phyloP scores from a whole-genome alignment of 2,888 invertebrate genomes.

The Habroteleia sp. region DNA sequence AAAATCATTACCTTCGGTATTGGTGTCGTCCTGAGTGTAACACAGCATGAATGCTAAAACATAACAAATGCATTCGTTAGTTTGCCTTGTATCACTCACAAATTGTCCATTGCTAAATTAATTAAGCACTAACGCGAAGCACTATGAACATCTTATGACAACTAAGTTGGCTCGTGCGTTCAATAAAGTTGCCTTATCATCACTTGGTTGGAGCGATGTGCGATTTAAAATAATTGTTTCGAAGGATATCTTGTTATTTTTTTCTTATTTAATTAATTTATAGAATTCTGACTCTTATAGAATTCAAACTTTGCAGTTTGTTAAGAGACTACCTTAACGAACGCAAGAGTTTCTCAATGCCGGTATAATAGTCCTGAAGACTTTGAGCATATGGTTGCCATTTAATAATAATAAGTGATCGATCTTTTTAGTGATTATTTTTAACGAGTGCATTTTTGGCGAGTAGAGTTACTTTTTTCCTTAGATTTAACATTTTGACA shows the following conservation, averaged over 20 bases:
- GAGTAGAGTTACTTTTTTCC: constrained; percentile 19
- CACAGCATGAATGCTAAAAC: constrained; percentile 96
- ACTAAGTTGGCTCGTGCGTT: constrained; percentile 35
- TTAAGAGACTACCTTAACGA: constrained; percentile 5
- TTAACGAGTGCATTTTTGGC: constrained; percentile 10
- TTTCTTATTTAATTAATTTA: constrained; percentile 12
- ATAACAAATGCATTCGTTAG: constrained; percentile 80
- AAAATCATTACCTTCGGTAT: constrained; percentile 89
- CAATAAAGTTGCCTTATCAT: constrained; percentile 38
- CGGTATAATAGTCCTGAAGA: constrained; percentile 18
- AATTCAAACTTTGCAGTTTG: no score
- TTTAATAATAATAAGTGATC: constrained; percentile 26
- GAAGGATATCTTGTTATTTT: no score
- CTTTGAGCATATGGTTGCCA: constrained; percentile 28
- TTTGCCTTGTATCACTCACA: constrained; percentile 28
- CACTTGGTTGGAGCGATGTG: no score
- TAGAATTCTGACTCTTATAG: no score
- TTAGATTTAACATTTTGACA: constrained; percentile 6
- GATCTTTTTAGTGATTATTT: constrained; percentile 35
- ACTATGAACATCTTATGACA: constrained; percentile 35
- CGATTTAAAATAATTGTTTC: no score
- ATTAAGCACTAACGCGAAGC: constrained; percentile 71
- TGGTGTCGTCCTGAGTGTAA: constrained; percentile 95
- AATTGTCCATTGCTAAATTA: constrained; percentile 66
- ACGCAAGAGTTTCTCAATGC: constrained; percentile 13